phyloP scores from a whole-genome alignment of 2,113 vertebrate species.

The Loxodonta africana region DNA sequence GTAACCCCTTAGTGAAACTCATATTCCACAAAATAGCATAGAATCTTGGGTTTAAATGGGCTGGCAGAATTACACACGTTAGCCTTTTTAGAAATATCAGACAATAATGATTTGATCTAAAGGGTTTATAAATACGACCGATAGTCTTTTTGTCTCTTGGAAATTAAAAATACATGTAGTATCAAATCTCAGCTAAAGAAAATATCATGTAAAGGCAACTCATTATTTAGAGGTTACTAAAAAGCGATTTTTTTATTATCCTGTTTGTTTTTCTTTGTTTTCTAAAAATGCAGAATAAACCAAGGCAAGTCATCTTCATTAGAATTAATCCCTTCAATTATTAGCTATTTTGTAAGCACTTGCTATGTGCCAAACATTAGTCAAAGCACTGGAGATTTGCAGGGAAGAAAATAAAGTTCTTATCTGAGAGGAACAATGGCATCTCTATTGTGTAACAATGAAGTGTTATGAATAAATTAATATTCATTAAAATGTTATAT shows the following conservation, averaged over 20 bases:
- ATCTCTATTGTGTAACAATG: background rate
- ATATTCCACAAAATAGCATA: background rate
- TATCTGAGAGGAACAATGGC: background rate
- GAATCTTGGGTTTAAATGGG: background rate
- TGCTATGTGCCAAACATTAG: background rate
- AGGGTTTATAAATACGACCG: background rate
- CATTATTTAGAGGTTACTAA: background rate
- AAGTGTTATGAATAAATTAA: background rate
- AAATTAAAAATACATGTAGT: conserved; percentile 7
- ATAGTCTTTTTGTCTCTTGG: background rate
- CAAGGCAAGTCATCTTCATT: conserved; percentile 56
- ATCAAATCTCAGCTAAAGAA: conserved; percentile 50
- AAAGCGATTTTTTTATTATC: background rate
- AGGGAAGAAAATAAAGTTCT: background rate
- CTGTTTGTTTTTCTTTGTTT: conserved; percentile 50
- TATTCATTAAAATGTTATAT: background rate
- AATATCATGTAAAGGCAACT: background rate
- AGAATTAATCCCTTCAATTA: conserved; percentile 37
- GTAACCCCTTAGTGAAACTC: conserved; percentile 32
- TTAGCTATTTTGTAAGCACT: background rate
- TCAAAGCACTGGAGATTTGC: background rate
- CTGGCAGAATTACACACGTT: background rate
- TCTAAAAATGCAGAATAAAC: conserved; percentile 56
- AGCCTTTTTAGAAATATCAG: background rate
- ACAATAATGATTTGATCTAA: background rate